Evolutionary conservation across 2,888 invertebrate species (phyloP), one percentile per base, ranked within the genome.

Genomic region (Spicauda simplicius): DNA sequence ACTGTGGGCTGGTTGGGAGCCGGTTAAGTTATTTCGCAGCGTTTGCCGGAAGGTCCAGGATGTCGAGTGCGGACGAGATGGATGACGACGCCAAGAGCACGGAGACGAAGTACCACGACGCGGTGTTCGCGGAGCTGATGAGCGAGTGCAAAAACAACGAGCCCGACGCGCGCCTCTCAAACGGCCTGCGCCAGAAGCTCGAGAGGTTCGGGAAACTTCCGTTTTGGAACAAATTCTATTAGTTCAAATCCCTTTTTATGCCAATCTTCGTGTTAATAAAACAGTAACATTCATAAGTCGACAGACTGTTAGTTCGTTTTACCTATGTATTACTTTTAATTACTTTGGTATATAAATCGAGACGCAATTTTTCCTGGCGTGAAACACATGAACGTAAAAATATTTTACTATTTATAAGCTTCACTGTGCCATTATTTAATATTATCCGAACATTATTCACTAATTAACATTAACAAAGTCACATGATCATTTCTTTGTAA

Each of bases 131-230:
- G 71, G 95, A 96, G 74, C 87, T 96, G 64, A 94, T 95, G 78
- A 93, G 94, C 71, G 96, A 96, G 85, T 96, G 96, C 81, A 94
- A 93, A 84, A 94, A 94, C 81, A 94, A 94, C 69, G 94, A 95
- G 45, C 96, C 97, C 0, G 96, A 96, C 45, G 96, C 96, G 0
- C 93, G 95, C 70, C 91, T 97, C 37, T 88, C 90, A 8, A 86
- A 86, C 6, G 82, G 84, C 10, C 80, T 93, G 10, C 83, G 92
- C 53, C 82, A 85, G 6, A 77, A 84, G 18, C 84, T 93, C 8
- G 92, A 93, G 74, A 85, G 88, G 93, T 90, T 50, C 18, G 50
- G 6, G 2, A 18, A 8, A 18, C 18, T 18, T n/a, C n/a, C n/a
- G 1, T 1, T 14, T 2, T 1, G n/a, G 1, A 5, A 2, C 2